These are phyloP conservation scores for Gallinago stenura DNA, from an alignment of 2,797 vertebrate genomes.

Conservation along the genomic window DNA sequence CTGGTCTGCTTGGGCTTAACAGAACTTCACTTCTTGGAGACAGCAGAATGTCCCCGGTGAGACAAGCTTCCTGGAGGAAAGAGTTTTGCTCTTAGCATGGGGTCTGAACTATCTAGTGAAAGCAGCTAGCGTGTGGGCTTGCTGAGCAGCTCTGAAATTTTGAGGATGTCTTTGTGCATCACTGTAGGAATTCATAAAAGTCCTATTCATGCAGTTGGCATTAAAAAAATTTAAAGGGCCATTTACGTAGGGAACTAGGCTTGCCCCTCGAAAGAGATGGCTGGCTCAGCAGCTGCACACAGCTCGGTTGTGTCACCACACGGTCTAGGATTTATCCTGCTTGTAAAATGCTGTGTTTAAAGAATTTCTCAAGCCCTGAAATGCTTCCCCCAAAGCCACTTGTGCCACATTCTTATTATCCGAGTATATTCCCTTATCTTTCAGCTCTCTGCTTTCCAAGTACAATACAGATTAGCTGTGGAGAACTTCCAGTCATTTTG, in stretches of 20 bases:
- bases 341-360: conserved; percentile 19
- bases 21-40: neutral
- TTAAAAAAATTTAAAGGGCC: conserved; percentile 27
- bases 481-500: neutral
- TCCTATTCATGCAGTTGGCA: conserved; percentile 28
- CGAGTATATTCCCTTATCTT: neutral
- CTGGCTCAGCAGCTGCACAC: conserved; percentile 30
- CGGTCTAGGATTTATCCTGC: conserved; percentile 21
- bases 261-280: conserved; percentile 10
- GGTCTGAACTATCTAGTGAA: neutral
- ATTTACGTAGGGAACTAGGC: neutral
- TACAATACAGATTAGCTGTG: neutral
- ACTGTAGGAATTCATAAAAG: conserved; percentile 29
- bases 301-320: neutral
- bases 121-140: neutral
- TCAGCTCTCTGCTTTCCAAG: neutral
- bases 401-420: neutral
- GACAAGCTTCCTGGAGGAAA: neutral
- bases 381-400: conserved; percentile 5
- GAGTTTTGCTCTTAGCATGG: neutral
- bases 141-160: neutral
- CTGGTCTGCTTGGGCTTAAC: neutral
- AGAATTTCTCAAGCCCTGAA: neutral
- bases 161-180: conserved; percentile 27
- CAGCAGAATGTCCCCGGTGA: neutral